These are phyloP conservation scores for Diarsia dahlii DNA, from an alignment of 2,888 invertebrate genomes.

Conservation along the genomic window DNA sequence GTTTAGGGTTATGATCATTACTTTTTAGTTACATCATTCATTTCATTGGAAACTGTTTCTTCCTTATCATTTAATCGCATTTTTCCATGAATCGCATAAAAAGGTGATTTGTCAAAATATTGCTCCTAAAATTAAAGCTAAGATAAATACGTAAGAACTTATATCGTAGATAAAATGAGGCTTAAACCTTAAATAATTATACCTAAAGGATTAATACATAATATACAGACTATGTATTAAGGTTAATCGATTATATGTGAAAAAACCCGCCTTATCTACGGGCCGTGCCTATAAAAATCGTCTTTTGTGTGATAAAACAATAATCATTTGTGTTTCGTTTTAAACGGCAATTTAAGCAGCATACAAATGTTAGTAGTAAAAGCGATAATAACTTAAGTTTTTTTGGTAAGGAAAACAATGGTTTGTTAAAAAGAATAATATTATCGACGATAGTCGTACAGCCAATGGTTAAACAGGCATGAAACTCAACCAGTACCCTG, in stretches of 20 bases:
- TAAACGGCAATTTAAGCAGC: background rate
- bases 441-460: background rate
- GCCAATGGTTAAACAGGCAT: background rate
- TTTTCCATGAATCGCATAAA: background rate
- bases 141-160: background rate
- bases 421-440: background rate
- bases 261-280: slow-evolving; percentile 27
- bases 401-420: background rate
- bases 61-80: background rate
- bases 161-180: slow-evolving; percentile 2
- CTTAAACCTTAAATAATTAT: slow-evolving; percentile 1
- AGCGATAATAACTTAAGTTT: background rate
- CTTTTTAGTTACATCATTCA: background rate
- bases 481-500: background rate
- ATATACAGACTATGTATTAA: background rate
- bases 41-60: background rate
- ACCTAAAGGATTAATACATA: slow-evolving; percentile 22
- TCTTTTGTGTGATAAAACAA: slow-evolving; percentile 25
- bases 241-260: slow-evolving; percentile 16
- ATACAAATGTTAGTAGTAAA: background rate
- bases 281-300: background rate
- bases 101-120: background rate
- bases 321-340: background rate
- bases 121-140: background rate
- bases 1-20: background rate